Evolutionary conservation across 2,888 invertebrate species (phyloP).

Genomic region (Coremacera marginata): DNA sequence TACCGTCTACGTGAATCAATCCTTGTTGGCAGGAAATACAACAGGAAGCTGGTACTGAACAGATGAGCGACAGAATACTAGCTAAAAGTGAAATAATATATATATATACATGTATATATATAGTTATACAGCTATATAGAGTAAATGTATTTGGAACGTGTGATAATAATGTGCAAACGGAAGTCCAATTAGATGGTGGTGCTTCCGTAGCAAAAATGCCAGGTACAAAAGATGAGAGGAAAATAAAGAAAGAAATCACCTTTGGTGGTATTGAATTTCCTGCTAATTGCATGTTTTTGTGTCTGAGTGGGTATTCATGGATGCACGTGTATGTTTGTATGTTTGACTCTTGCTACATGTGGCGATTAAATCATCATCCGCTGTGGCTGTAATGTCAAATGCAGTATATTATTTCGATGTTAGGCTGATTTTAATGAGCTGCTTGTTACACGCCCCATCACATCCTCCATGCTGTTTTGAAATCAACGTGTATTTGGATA

Average conservation of each 20-base stretch:
- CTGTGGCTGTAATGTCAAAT: constrained; percentile 4
- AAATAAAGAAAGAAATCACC: constrained; percentile 23
- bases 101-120: too few relatives aligned
- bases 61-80: constrained; percentile 14
- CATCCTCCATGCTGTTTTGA: not conserved
- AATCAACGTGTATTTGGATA: not conserved
- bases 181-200: constrained; percentile 65
- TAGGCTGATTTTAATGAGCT: not conserved
- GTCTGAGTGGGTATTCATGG: not conserved
- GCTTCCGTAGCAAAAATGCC: constrained; percentile 52
- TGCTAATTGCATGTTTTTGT: constrained; percentile 17
- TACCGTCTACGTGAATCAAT: constrained; percentile 29
- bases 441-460: not conserved
- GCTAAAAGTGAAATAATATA: constrained; percentile 45
- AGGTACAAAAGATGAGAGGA: not conserved
- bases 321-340: not conserved
- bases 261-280: constrained; percentile 18
- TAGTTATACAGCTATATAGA: not conserved
- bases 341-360: not conserved
- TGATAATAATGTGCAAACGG: constrained; percentile 64
- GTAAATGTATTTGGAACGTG: constrained; percentile 34
- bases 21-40: constrained; percentile 18
- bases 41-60: constrained; percentile 1
- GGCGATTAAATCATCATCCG: not conserved
- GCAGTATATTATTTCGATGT: constrained; percentile 7